Evolutionary conservation across 2,888 invertebrate species (phyloP), one percentile per base, ranked within the genome.

Genomic region (Ophion obscuratus): DNA sequence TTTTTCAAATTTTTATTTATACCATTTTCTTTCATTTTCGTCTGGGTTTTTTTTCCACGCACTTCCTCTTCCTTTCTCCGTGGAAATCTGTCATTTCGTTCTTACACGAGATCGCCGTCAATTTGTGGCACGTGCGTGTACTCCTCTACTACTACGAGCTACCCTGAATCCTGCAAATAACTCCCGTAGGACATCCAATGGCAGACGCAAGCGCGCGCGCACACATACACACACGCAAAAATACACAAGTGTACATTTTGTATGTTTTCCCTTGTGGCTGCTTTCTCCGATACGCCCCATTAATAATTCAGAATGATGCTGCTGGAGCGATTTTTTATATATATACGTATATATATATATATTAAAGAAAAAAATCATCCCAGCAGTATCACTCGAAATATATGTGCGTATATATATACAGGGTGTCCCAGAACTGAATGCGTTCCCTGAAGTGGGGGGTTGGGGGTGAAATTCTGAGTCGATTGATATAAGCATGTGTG

Each of bases 261-360:
- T 57, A 47, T 20, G 59, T 62, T 78, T 44, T 90, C 90, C 89
- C 89, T 90, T 87, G 84, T 84, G 84, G 90, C 93, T 93, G 90
- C 93, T 93, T 93, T 93, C 93, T 92, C 93, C 91, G 92, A 92
- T 91, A 92, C 93, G 93, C 92, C 93, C 92, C 92, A 92, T 92
- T 93, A 92, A 92, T 91, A 90, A 91, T 92, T 90, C 88, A 83
- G 88, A 87, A 89, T 90, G 90, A 90, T 90, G 89, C 88, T 90
- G 89, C 88, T 87, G 88, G 88, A 84, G 89, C 87, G 86, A 85
- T 74, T 88, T 88, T 74, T 87, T 87, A n/a, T 89, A 87, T 88
- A 31, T 31, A 31, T 31, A 31, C 31, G 31, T 84, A 40, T 40
- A 27, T 87, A 87, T 90, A 83, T 36, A 40, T 40, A 40, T 40